These are phyloP conservation scores for Chloebia gouldiae DNA, from an alignment of 2,113 vertebrate genomes.

Conservation along the genomic window DNA sequence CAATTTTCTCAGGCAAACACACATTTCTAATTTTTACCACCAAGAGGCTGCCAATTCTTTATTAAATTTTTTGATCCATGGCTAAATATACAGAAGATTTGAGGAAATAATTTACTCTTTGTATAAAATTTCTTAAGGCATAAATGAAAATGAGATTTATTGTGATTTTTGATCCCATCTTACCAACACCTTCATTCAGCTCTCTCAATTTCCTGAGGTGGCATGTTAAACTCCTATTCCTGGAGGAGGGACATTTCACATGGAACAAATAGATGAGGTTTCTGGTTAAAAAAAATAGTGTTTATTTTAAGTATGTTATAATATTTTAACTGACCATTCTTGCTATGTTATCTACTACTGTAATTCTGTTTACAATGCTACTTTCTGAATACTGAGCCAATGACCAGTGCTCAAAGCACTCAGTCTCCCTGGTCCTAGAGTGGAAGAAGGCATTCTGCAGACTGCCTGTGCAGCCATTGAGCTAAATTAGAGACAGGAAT, in stretches of 20 bases:
- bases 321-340: not conserved
- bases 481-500: not conserved
- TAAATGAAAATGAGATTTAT: not conserved
- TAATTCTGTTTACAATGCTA: not conserved
- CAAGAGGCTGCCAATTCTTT: not conserved
- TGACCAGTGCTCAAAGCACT: not conserved
- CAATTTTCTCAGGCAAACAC: not conserved
- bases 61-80: not conserved
- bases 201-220: not conserved
- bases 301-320: not conserved
- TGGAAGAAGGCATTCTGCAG: not conserved
- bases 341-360: not conserved
- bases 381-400: not conserved
- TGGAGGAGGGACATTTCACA: not conserved
- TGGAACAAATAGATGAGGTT: not conserved
- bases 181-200: not conserved
- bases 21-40: not conserved
- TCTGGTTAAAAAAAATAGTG: fast-evolving
- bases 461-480: not conserved
- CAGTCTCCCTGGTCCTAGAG: not conserved
- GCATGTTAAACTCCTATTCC: not conserved
- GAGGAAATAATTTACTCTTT: not conserved
- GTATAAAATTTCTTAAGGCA: not conserved
- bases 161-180: not conserved
- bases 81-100: not conserved